Evolutionary conservation across 2,888 invertebrate species (phyloP), one percentile per base, ranked within the genome.

Genomic region (Caradrina kadenii): DNA sequence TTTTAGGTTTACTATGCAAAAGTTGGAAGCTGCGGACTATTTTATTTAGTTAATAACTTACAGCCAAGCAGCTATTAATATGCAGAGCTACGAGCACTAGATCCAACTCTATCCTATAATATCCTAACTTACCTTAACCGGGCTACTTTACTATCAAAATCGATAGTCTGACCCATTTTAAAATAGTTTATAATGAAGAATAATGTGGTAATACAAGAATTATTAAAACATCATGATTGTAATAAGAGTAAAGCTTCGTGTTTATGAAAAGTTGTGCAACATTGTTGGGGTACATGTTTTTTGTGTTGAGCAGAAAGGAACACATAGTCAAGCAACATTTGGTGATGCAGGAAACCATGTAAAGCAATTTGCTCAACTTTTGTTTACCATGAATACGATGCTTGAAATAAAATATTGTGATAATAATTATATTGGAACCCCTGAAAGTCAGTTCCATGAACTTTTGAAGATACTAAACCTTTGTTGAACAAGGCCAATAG

Each of bases 141-240:
- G 48, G 76, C 45, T 68, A 80, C 53, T 79, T 79, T 73, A 74
- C 65, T 74, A 74, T 64, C 78, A 68, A 79, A 86, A 87, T 87
- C 84, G 83, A 87, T 84, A 82, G 66, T 79, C 65, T 79, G 83
- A 85, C 83, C 87, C 66, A 79, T 83, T 87, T 86, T 79, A 77
- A 52, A 74, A 45, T 45, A 61, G 39, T 63, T 52, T 59, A 53
- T 19, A 3, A 8, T 2, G 15, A 19, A 31, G 55, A 55, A 50
- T 63, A 17, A 45, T 63, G 42, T 58, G 31, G 31, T 60, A 50
- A 22, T 35, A 52, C 39, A 1, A 15, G 19, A 21, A 13, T 15
- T 10, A 26, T 67, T 13, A 52, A 15, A 39, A 50, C 7, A n/a
- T 42, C 61, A 11, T 26, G 42, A 35, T 35, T 35, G 8, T 35